These are phyloP conservation scores for Cephonodes hylas DNA, from an alignment of 2,888 invertebrate genomes.

Conservation along the genomic window DNA sequence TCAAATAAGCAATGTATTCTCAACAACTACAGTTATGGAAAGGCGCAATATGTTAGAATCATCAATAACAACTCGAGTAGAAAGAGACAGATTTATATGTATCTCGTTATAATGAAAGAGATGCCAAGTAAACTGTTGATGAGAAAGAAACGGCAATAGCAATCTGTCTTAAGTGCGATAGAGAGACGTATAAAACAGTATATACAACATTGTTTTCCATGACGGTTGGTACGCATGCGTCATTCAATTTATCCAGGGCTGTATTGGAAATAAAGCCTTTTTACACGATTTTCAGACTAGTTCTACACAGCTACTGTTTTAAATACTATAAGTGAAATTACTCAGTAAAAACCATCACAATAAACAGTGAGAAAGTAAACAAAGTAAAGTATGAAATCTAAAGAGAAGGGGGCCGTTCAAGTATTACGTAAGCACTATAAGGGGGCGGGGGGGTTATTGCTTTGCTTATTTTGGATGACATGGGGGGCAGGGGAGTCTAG, in stretches of 20 bases:
- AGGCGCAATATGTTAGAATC: constrained; percentile 38
- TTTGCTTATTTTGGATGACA: too few species aligned
- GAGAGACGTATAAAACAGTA: constrained; percentile 57
- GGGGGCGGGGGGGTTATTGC: too few species aligned
- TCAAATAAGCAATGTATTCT: constrained; percentile 17
- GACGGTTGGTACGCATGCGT: constrained; percentile 76
- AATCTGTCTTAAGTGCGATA: constrained; percentile 31
- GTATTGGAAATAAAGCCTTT: constrained; percentile 30
- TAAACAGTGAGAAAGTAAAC: too few species aligned
- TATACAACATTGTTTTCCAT: constrained; percentile 49
- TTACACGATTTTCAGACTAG: neutral
- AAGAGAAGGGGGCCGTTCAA: too few species aligned
- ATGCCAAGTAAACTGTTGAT: constrained; percentile 52
- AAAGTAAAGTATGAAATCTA: too few species aligned
- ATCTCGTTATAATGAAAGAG: constrained; percentile 29
- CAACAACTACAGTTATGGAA: constrained; percentile 13
- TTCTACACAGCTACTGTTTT: neutral
- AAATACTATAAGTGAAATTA: neutral
- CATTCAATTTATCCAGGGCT: constrained; percentile 55
- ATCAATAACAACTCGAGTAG: constrained; percentile 55
- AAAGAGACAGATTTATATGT: constrained; percentile 38
- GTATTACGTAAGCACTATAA: too few species aligned
- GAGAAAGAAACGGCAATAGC: constrained; percentile 38
- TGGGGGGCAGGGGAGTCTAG: too few species aligned
- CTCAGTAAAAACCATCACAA: too few species aligned